phyloP scores from a whole-genome alignment of 2,113 vertebrate genomes.

The Oreotrochilus melanogaster region DNA sequence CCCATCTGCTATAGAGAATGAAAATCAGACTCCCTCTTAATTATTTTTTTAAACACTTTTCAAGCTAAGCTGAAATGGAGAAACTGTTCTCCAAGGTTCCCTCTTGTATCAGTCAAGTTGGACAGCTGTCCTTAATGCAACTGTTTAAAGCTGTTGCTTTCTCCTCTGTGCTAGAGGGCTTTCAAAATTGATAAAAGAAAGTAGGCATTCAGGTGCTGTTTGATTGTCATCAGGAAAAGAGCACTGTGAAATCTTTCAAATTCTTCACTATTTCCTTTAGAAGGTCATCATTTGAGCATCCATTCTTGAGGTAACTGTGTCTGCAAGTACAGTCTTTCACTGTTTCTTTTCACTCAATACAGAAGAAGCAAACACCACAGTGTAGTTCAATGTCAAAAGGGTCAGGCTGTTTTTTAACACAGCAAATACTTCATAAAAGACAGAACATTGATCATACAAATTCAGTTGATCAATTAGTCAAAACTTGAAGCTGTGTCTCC shows the following conservation, averaged over 20 bases:
- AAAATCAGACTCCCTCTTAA: background rate
- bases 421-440: background rate
- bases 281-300: background rate
- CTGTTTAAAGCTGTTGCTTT: background rate
- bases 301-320: background rate
- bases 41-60: background rate
- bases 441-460: background rate
- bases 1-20: background rate
- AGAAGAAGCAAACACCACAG: background rate
- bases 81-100: background rate
- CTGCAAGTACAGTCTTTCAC: background rate
- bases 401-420: background rate
- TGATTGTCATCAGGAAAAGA: background rate
- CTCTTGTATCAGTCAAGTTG: background rate
- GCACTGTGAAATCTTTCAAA: background rate
- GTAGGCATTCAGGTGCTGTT: background rate
- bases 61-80: background rate
- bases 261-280: background rate
- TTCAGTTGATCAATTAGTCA: background rate
- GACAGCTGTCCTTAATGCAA: background rate
- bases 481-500: background rate
- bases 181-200: background rate
- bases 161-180: background rate
- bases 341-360: background rate
- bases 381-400: background rate